A percentile compares a stretch with the other conserved stretches of the same genome.
Evolutionary conservation across 2,113 vertebrate species (phyloP).

Genomic region (Calypte anna): DNA sequence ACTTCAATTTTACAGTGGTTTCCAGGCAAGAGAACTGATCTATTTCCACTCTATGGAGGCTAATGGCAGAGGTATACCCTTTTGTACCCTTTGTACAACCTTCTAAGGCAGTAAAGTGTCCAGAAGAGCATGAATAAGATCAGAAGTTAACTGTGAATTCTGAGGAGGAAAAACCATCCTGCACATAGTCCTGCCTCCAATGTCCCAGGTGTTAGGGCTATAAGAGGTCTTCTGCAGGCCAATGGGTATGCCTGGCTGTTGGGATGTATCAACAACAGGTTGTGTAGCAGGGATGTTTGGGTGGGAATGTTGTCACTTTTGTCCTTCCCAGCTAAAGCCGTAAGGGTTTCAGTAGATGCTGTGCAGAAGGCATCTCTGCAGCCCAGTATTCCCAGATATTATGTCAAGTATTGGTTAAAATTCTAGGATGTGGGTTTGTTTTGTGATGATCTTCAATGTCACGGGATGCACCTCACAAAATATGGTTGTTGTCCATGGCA

Average conservation of each 20-base stretch:
- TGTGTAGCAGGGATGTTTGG: background rate
- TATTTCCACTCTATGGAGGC: background rate
- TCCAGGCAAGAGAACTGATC: background rate
- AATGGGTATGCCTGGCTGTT: background rate
- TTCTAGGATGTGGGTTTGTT: background rate
- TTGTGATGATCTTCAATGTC: background rate
- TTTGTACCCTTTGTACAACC: background rate
- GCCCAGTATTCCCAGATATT: background rate
- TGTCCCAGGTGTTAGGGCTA: accelerated
- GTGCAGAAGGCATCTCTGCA: background rate
- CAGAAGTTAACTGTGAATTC: background rate
- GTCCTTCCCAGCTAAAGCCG: background rate
- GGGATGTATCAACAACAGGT: background rate
- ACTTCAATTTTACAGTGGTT: background rate
- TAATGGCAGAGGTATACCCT: background rate
- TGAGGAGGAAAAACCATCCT: background rate
- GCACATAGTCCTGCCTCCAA: background rate
- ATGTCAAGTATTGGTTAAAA: background rate
- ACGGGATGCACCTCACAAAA: accelerated
- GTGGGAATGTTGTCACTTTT: background rate
- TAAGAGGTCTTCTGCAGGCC: background rate
- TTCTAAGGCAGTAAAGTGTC: background rate
- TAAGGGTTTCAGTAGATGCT: background rate
- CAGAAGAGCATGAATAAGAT: background rate
- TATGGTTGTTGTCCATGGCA: background rate